These are phyloP conservation scores for Geotrypetes seraphini DNA, from an alignment of 2,797 vertebrate species.

Conservation along the genomic window DNA sequence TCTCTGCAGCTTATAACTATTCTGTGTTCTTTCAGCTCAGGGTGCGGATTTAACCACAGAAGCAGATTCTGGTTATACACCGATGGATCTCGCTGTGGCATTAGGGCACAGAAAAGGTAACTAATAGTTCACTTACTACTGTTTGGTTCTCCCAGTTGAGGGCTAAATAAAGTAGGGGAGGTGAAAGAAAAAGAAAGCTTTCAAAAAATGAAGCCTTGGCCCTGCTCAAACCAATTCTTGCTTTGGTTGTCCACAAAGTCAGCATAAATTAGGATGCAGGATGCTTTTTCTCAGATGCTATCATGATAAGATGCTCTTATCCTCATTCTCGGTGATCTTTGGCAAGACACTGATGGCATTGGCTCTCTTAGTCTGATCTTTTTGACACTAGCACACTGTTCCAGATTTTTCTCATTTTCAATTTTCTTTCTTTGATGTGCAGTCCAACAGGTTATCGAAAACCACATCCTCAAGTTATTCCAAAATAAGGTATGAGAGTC, in stretches of 20 bases:
- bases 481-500: slow-evolving; percentile 30
- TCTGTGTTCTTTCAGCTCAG: slow-evolving; percentile 47
- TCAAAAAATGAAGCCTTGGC: too few relatives aligned
- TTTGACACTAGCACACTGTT: neutral
- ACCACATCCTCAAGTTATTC: slow-evolving; percentile 82
- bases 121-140: too few relatives aligned
- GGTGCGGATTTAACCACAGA: slow-evolving; percentile 89
- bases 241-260: too few relatives aligned
- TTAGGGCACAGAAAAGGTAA: slow-evolving; percentile 83
- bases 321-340: neutral
- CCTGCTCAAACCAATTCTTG: too few relatives aligned
- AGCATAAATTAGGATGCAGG: too few relatives aligned
- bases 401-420: neutral
- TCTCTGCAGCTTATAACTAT: neutral
- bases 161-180: too few relatives aligned
- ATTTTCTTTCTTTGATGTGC: slow-evolving; percentile 9
- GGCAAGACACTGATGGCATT: neutral
- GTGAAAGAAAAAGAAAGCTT: too few relatives aligned
- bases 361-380: neutral
- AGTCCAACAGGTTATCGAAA: slow-evolving; percentile 92
- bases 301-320: too few relatives aligned
- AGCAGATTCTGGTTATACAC: slow-evolving; percentile 89
- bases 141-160: too few relatives aligned
- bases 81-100: slow-evolving; percentile 88
- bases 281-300: too few relatives aligned